These are phyloP conservation scores for Anastrepha ludens DNA, from an alignment of 1,140 invertebrate genomes.

Conservation along the genomic window DNA sequence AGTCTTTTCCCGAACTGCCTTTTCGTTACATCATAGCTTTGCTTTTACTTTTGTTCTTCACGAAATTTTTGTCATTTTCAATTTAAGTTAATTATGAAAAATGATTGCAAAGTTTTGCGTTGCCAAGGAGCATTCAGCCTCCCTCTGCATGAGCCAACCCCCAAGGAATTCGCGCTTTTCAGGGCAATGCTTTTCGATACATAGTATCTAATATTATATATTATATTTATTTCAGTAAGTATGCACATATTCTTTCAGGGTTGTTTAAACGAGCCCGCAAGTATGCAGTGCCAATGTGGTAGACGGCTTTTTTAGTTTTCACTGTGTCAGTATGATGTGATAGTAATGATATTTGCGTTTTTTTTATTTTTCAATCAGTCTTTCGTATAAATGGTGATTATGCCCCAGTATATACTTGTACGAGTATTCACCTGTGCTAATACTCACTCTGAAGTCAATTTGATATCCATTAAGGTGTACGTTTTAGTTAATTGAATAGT, in stretches of 20 bases:
- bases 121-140: conserved; percentile 15
- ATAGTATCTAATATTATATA: background rate
- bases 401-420: no score
- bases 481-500: background rate
- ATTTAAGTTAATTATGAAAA: conserved; percentile 52
- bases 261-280: no score
- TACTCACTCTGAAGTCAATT: background rate
- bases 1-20: background rate
- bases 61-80: conserved; percentile 37
- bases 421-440: no score
- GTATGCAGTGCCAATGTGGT: no score
- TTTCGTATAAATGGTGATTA: no score
- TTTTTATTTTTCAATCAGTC: no score
- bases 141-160: background rate
- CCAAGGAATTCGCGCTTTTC: background rate
- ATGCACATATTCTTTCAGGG: no score
- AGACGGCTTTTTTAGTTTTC: no score
- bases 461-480: background rate
- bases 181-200: background rate
- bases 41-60: background rate
- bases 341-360: no score
- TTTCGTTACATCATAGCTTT: background rate
- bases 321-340: no score
- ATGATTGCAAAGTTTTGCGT: conserved; percentile 32
- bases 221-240: no score